Conservation (phyloP, 1,140 invertebrate genomes). For the Leptoteleia sp. region DNA sequence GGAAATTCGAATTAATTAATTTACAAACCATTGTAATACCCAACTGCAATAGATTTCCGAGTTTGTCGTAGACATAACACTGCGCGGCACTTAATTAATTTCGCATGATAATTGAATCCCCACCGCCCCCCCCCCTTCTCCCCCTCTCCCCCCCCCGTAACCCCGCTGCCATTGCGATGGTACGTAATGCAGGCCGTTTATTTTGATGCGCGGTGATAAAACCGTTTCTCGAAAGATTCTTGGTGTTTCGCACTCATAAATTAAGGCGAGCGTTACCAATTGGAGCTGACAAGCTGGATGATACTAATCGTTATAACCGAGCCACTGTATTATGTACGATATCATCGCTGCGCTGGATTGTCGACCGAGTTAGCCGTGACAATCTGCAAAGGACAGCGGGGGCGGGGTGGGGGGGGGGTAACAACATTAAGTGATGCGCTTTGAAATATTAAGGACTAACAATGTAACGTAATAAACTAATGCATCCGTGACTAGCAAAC, state of each 20-base stretch:
- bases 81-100: neutral
- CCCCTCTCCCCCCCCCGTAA: too few species aligned
- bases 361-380: constrained; percentile 57
- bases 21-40: neutral
- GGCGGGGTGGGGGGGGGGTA: constrained; percentile 21
- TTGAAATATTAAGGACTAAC: constrained; percentile 65
- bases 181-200: constrained; percentile 7
- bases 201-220: constrained; percentile 8
- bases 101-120: constrained; percentile 2
- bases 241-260: constrained; percentile 38
- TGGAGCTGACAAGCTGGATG: constrained; percentile 60
- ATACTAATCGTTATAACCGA: constrained; percentile 64
- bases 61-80: too few species aligned
- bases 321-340: constrained; percentile 64
- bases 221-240: constrained; percentile 31
- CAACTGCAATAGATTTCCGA: too few species aligned
- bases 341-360: constrained; percentile 54
- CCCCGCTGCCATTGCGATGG: neutral
- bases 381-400: constrained; percentile 59
- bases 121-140: too few species aligned
- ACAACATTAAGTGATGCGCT: constrained; percentile 62
- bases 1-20: neutral
- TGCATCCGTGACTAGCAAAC: constrained; percentile 67
- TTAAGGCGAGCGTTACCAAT: constrained; percentile 45
- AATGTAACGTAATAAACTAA: constrained; percentile 67